Evolutionary conservation across 2,113 vertebrate genomes (phyloP).

Genomic region (Trachemys scripta): DNA sequence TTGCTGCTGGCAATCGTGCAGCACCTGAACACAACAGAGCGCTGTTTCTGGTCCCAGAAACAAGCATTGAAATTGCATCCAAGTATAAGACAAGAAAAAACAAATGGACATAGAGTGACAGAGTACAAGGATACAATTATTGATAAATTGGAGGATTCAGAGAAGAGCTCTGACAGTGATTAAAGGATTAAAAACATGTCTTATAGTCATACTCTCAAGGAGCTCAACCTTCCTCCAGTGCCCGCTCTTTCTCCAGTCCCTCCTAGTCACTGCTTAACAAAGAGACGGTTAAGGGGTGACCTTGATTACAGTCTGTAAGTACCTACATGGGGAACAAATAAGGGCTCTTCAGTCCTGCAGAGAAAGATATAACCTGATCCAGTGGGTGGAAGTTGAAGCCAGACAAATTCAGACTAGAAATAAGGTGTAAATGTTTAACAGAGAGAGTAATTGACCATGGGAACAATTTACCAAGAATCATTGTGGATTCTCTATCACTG

Average conservation of each 20-base stretch:
- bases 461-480: not conserved
- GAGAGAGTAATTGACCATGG: not conserved
- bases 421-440: not conserved
- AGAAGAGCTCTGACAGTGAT: not conserved
- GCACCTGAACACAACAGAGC: no score
- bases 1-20: no score
- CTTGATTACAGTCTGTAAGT: not conserved
- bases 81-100: constrained; percentile 43
- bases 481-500: not conserved
- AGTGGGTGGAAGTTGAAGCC: not conserved
- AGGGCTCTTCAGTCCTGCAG: not conserved
- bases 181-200: not conserved
- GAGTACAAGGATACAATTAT: not conserved
- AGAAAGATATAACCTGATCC: not conserved
- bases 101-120: constrained; percentile 53
- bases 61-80: not conserved
- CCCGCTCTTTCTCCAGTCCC: not conserved
- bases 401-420: not conserved
- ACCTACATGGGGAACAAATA: not conserved
- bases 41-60: no score
- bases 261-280: not conserved
- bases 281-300: not conserved
- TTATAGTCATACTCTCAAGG: not conserved
- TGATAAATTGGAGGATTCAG: not conserved
- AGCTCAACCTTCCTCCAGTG: not conserved